phyloP scores from a whole-genome alignment of 1,140 invertebrate species.

The Scylla paramamosain region DNA sequence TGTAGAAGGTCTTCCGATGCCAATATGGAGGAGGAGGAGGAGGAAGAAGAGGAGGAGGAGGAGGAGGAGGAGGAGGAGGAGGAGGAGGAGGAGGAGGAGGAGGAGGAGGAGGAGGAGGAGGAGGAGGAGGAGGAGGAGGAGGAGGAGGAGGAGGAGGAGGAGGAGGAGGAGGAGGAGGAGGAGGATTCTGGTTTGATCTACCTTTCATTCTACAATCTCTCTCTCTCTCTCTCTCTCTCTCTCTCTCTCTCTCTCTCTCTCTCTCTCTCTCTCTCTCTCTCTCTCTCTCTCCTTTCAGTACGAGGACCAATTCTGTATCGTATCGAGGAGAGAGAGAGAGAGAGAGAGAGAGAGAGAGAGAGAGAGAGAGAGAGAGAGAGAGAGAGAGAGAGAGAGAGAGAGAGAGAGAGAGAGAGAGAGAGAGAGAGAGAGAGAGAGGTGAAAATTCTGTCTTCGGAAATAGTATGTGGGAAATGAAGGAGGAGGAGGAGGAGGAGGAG shows the following conservation, averaged over 20 bases:
- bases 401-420: background rate
- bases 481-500: background rate
- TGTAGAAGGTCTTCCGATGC: too few relatives aligned
- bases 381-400: constrained; percentile 30
- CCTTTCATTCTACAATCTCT: background rate
- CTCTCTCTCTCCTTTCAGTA: constrained; percentile 33
- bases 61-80: too few relatives aligned
- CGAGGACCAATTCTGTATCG: background rate
- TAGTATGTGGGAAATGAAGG: background rate
- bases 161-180: too few relatives aligned
- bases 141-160: too few relatives aligned
- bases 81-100: too few relatives aligned
- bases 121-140: too few relatives aligned
- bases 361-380: background rate
- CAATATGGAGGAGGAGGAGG: too few relatives aligned
- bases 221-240: constrained; percentile 39
- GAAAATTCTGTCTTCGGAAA: too few relatives aligned
- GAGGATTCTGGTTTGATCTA: too few relatives aligned
- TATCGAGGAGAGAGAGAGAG: background rate
- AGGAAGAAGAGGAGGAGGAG: too few relatives aligned
- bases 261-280: constrained; percentile 31
- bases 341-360: background rate
- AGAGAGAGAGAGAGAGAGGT: constrained; percentile 33
- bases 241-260: constrained; percentile 46
- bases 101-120: too few relatives aligned